Base-by-base conservation (phyloP, 2,113 vertebrate genomes). In the Tonatia bakeri region DNA sequence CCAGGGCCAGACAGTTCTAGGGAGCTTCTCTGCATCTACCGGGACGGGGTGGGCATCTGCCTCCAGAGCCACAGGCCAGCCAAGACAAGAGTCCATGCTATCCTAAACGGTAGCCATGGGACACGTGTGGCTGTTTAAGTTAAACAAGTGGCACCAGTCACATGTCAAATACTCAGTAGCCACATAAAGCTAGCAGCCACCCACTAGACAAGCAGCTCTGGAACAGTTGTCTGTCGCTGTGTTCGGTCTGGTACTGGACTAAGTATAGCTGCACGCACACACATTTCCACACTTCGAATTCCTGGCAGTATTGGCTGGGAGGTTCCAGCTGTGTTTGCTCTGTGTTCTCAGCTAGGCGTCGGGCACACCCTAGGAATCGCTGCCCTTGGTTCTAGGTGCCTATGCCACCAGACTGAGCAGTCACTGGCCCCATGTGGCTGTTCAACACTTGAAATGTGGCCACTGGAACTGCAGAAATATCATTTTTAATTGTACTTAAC, bases 211-310 rank as follows among this genome's bases (percentile, higher is more conserved):
- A 65, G 65, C 61, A 33, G 65, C 28, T 36, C 79, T 45, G 47
- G 56, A n/a, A 38, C 33, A 7, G 1, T 67, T 40, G 20, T 36
- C 28, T 36, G 17, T 16, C 28, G 3, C 85, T 82, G 0, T 54
- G 12, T 82, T 65, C 43, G 9, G 79, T 38, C 79, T 31, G 38
- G 24, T n/a, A 1, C 61, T 16, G 40, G 50, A 20, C 40, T 69
- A 33, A 22, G 26, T 15, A 17, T 5, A 33, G 75, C 13, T 12
- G 45, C 24, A 7, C 26, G 6, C 0, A 0, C 0, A 1, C 59
- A 47, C 12, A 1, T 64, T 45, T 40, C 83, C 67, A 8, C 2
- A 1, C 15, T 17, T 43, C 0, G 1, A 9, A 24, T 31, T 81
- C 67, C 31, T 16, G 47, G 33, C 36, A 2, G 5, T 22, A 2